phyloP scores from a whole-genome alignment of 2,888 invertebrate genomes.

The Coleophora flavipennella region DNA sequence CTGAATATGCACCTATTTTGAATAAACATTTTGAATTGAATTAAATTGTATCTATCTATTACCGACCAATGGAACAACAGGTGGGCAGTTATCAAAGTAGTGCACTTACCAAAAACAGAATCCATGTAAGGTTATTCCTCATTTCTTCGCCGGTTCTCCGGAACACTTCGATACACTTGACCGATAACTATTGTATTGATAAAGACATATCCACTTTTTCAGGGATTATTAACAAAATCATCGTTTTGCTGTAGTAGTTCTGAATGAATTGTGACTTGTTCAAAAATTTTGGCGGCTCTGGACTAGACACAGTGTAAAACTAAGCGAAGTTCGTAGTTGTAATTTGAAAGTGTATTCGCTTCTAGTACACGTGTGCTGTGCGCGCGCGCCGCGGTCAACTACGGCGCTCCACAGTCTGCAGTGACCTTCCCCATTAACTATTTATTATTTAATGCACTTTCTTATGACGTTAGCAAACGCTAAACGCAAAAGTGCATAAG shows the following conservation, averaged over 20 bases:
- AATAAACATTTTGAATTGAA: too few relatives aligned
- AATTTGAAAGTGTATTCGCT: slow-evolving; percentile 45
- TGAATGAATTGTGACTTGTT: not conserved
- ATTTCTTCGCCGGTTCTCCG: slow-evolving; percentile 48
- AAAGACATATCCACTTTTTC: slow-evolving; percentile 62
- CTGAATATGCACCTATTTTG: too few relatives aligned
- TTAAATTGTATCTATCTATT: too few relatives aligned
- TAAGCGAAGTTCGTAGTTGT: slow-evolving; percentile 55
- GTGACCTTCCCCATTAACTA: slow-evolving; percentile 68
- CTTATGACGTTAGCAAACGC: slow-evolving; percentile 46
- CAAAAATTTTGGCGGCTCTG: slow-evolving; percentile 21
- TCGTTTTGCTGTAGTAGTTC: slow-evolving; percentile 20
- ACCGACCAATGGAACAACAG: too few relatives aligned
- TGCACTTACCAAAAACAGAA: slow-evolving; percentile 56
- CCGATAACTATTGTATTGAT: slow-evolving; percentile 57
- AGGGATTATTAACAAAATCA: slow-evolving; percentile 49
- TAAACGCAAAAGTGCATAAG: not conserved
- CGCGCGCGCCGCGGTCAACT: slow-evolving; percentile 61
- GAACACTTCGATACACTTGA: slow-evolving; percentile 36
- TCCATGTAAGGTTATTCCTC: slow-evolving; percentile 54
- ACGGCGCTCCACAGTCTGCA: slow-evolving; percentile 41
- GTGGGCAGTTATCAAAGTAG: too few relatives aligned
- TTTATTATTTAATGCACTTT: slow-evolving; percentile 69
- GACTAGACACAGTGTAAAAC: slow-evolving; percentile 48
- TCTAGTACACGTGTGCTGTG: slow-evolving; percentile 67